Base-by-base conservation (phyloP, 2,797 vertebrate species). In the Pogonophryne albipinna region DNA sequence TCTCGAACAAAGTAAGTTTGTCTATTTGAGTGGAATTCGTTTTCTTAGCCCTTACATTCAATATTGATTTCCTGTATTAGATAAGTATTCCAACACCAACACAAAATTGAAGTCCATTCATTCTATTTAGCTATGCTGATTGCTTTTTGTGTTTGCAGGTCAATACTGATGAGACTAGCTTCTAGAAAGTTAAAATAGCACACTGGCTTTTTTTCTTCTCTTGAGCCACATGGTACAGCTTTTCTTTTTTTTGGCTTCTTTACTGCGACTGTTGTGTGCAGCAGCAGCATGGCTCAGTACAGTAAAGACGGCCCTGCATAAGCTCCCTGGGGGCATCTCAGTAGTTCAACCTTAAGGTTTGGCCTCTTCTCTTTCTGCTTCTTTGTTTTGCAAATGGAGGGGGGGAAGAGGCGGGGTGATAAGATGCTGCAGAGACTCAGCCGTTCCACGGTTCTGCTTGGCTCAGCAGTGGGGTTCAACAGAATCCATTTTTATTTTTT, bases 311-410 rank as follows among this genome's bases (percentile, higher is more conserved):
- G 68, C 70, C 60, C 71, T 58, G 76, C 70, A 82, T 85, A 84
- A 57, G 71, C 61, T 88, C 90, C 85, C 84, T 31, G 70, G 83
- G 27, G 89, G 91, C 66, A 79, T 86, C 78, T 52, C 44, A 81
- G 65, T 80, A 89, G 87, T 87, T 92, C 85, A 84, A 91, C 89
- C 88, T 91, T 82, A 84, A 88, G 85, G 73, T 86, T 85, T 53
- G 27, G 74, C 86, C 83, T 87, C 77, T 67, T 85, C 78, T 82
- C 84, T 87, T 74, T 80, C 78, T 85, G 81, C 85, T 78, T 90
- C 87, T 90, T 92, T 93, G 88, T 91, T 92, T 93, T 91, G 79
- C 79, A 90, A 91, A 93, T 84, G 67, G 66, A 27, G 65, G 71
- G 10, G 23, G 62, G 69, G 1, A 38, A 38, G 34, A 63, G 71